Percentiles rank a stretch among this genome's conserved stretches.
These are phyloP conservation scores for Amphiura filiformis DNA, from an alignment of 35 echinoderm and acorn worm genomes.

Conservation along the genomic window DNA sequence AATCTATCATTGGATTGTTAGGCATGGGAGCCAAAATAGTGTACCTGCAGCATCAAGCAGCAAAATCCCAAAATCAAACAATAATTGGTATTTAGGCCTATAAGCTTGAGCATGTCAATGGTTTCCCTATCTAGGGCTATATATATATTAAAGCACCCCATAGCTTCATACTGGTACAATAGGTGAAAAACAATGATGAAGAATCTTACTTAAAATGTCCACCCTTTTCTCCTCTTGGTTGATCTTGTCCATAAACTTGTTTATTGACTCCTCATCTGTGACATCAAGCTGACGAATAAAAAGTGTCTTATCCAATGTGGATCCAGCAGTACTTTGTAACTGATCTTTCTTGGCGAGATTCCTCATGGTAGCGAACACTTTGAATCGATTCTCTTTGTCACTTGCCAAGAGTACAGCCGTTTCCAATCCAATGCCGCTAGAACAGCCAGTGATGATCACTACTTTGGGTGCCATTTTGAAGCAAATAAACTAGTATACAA, in stretches of 20 bases:
- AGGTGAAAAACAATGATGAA: no score
- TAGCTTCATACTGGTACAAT: no score
- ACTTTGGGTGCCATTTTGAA: neutral
- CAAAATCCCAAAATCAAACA: no score
- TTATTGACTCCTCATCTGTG: constrained; percentile 27
- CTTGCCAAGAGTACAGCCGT: constrained; percentile 43
- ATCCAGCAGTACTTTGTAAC: constrained; percentile 14
- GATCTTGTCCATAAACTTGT: constrained; percentile 10
- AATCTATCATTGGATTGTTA: no score
- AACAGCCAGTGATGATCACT: constrained; percentile 62
- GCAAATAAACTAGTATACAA: no score
- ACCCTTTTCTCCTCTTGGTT: constrained; percentile 19
- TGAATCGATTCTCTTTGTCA: constrained; percentile 31
- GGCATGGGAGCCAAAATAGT: no score
- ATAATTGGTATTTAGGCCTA: no score
- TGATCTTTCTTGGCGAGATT: neutral
- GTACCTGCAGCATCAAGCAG: no score
- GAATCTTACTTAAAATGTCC: constrained; percentile 54
- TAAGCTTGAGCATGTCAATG: no score
- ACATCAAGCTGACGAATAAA: constrained; percentile 40
- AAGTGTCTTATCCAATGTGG: constrained; percentile 27
- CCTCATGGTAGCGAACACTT: constrained; percentile 42
- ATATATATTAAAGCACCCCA: no score
- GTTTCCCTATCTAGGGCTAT: no score
- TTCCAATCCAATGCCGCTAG: constrained; percentile 55